A percentile compares a stretch with the other conserved stretches of the same genome.
Conservation (phyloP, 1,140 invertebrate species). For the Babylonia areolata region DNA sequence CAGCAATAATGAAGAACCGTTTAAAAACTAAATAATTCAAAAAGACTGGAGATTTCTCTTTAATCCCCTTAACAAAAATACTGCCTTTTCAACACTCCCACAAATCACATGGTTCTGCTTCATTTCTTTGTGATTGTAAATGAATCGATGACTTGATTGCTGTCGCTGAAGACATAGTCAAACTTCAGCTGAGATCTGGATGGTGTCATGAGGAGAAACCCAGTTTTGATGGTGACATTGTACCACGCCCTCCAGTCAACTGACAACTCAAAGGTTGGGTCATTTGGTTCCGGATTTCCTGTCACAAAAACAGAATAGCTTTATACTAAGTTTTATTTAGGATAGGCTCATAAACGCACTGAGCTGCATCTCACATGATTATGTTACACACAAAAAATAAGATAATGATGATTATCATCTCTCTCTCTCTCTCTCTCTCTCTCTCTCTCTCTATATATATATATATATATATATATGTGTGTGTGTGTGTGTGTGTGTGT, state of each 20-base stretch:
- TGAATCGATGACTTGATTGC: conserved; percentile 42
- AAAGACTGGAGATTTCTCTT: too few species aligned
- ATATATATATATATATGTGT: not conserved
- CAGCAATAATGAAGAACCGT: too few species aligned
- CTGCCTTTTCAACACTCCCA: too few species aligned
- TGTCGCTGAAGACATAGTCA: conserved; percentile 43
- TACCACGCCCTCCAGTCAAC: conserved; percentile 46
- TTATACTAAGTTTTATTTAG: too few species aligned
- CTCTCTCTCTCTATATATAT: not conserved
- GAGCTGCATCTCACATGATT: too few species aligned
- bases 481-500: not conserved
- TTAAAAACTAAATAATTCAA: too few species aligned
- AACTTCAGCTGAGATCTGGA: conserved; percentile 32
- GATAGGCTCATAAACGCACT: too few species aligned
- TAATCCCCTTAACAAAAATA: too few species aligned
- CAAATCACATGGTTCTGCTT: too few species aligned
- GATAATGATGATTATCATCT: too few species aligned
- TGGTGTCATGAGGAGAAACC: conserved; percentile 44
- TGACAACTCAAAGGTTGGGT: conserved; percentile 35
- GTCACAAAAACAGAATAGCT: not conserved
- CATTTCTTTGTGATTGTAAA: conserved; percentile 39
- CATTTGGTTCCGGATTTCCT: conserved; percentile 49
- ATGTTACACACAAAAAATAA: too few species aligned
- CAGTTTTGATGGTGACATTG: conserved; percentile 32
- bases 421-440: not conserved